Evolutionary conservation across 1,140 invertebrate species (phyloP).

Genomic region (Arion vulgaris): DNA sequence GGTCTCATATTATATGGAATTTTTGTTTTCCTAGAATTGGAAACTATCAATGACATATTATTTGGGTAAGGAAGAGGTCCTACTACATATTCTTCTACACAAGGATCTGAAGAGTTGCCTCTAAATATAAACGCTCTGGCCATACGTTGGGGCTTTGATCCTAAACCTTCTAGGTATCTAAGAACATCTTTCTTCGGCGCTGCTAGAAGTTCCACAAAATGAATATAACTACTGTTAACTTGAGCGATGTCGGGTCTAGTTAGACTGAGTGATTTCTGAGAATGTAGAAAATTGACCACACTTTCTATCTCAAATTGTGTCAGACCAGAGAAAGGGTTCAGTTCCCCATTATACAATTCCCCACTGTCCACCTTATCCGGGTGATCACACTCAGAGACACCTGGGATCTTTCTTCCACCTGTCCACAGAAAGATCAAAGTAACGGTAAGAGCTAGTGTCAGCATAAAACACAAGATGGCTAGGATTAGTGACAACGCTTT

Average conservation of each 20-base stretch:
- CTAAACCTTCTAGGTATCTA: slow-evolving; percentile 51
- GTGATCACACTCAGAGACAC: neutral
- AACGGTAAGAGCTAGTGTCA: neutral
- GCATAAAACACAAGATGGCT: neutral
- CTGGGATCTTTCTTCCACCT: neutral
- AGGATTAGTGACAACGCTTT: neutral
- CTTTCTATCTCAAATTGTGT: slow-evolving; percentile 47
- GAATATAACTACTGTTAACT: slow-evolving; percentile 60
- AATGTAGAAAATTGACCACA: slow-evolving; percentile 46
- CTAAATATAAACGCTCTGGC: slow-evolving; percentile 62
- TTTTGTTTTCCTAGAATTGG: slow-evolving; percentile 47
- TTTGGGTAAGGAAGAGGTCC: slow-evolving; percentile 54
- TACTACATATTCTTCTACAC: slow-evolving; percentile 65
- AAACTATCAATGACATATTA: slow-evolving; percentile 46
- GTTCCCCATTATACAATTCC: slow-evolving; percentile 26
- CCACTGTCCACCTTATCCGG: neutral
- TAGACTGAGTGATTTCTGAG: slow-evolving; percentile 36
- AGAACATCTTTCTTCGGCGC: slow-evolving; percentile 53
- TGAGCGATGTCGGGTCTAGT: slow-evolving; percentile 25
- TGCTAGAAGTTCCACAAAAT: slow-evolving; percentile 59
- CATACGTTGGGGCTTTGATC: slow-evolving; percentile 49
- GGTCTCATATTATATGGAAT: slow-evolving; percentile 60
- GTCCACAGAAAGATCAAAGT: neutral
- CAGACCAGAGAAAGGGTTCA: slow-evolving; percentile 48
- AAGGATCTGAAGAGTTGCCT: slow-evolving; percentile 53